Evolutionary conservation across 2,797 vertebrate species (phyloP).

Genomic region (Sarcoramphus papa): DNA sequence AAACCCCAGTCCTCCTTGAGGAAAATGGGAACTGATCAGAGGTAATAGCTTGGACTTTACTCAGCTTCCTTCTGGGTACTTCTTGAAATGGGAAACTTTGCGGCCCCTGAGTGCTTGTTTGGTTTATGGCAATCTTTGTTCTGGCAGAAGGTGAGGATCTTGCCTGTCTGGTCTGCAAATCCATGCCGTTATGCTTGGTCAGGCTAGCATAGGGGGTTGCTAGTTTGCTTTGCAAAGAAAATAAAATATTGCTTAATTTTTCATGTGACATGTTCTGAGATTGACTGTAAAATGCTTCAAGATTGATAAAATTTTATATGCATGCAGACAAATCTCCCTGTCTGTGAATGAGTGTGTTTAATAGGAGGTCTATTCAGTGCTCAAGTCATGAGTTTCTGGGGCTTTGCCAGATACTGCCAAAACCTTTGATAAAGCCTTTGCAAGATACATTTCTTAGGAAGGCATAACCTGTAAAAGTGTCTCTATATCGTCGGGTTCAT

Average conservation of each 20-base stretch:
- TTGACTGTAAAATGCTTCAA: neutral
- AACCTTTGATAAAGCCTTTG: neutral
- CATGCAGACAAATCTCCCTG: neutral
- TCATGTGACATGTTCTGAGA: neutral
- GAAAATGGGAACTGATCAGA: neutral
- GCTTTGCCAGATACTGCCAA: neutral
- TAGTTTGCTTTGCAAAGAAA: neutral
- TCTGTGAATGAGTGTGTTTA: neutral
- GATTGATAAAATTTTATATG: neutral
- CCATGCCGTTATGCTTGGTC: neutral
- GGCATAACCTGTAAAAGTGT: neutral
- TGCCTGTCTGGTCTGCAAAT: neutral
- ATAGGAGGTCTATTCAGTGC: neutral
- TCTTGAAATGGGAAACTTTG: neutral
- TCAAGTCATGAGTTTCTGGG: neutral
- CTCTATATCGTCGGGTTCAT: neutral
- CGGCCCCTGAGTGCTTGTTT: neutral
- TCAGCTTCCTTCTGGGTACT: neutral
- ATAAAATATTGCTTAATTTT: neutral
- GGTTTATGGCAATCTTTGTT: neutral
- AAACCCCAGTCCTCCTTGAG: neutral
- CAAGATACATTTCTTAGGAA: slow-evolving; percentile 1
- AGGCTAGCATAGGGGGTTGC: neutral
- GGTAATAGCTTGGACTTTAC: neutral
- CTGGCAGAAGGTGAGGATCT: neutral